These are phyloP conservation scores for Harpagifer antarcticus DNA, from an alignment of 2,797 vertebrate genomes.

Conservation along the genomic window DNA sequence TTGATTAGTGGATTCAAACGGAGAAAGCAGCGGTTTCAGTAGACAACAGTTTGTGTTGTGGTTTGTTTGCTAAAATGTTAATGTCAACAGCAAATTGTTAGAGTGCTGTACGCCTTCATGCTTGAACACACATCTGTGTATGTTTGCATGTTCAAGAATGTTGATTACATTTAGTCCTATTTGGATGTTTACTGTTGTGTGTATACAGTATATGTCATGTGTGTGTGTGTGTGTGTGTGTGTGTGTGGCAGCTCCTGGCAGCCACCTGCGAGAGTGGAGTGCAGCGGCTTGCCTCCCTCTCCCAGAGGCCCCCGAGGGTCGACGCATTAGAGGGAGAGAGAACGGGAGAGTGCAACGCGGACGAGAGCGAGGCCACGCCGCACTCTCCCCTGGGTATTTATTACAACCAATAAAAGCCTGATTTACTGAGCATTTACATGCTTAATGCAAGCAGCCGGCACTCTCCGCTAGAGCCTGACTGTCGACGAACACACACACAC, in stretches of 20 bases:
- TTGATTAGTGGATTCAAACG: neutral
- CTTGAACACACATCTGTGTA: constrained; percentile 61
- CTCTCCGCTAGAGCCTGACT: constrained; percentile 74
- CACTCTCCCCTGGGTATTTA: constrained; percentile 87
- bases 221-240: constrained; percentile 33
- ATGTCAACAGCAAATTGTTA: constrained; percentile 58
- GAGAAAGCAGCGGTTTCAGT: neutral
- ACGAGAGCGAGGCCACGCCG: constrained; percentile 82
- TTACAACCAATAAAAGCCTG: constrained; percentile 90
- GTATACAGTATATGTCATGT: constrained; percentile 50
- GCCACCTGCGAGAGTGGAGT: constrained; percentile 80
- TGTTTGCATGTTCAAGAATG: constrained; percentile 67
- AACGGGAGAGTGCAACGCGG: constrained; percentile 63
- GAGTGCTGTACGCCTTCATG: constrained; percentile 35
- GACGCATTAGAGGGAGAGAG: constrained; percentile 84
- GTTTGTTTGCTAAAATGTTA: constrained; percentile 47
- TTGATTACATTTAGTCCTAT: constrained; percentile 63
- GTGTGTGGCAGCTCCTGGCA: constrained; percentile 65
- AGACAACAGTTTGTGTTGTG: constrained; percentile 45
- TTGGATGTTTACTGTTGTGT: constrained; percentile 63
- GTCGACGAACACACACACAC: constrained; percentile 41
- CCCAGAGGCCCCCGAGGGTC: constrained; percentile 76
- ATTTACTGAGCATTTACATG: constrained; percentile 90
- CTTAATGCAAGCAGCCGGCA: constrained; percentile 86
- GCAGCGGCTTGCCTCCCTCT: constrained; percentile 69